Percentiles rank a stretch among this genome's conserved stretches.
These are phyloP conservation scores for Progne subis DNA, from an alignment of 2,113 vertebrate species.

Conservation along the genomic window DNA sequence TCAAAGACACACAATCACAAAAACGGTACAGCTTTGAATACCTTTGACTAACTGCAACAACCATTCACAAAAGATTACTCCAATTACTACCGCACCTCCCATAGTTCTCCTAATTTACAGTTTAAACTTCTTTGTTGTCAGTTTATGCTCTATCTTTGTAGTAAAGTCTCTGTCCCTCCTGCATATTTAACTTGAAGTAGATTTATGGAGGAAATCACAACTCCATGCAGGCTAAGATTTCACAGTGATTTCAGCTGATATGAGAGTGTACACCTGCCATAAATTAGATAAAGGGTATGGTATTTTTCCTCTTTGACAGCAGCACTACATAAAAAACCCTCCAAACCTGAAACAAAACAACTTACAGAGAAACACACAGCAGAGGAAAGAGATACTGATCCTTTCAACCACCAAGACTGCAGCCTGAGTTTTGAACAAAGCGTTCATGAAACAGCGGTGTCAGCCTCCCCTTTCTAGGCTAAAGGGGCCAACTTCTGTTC, in stretches of 20 bases:
- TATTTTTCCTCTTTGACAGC: neutral
- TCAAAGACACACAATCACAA: neutral
- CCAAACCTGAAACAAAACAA: neutral
- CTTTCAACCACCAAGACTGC: neutral
- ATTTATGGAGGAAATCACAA: neutral
- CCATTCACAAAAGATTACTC: fast-evolving
- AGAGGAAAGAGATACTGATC: neutral
- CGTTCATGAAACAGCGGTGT: fast-evolving
- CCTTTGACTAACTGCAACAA: neutral
- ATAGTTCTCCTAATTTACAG: neutral
- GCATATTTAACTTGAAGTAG: neutral
- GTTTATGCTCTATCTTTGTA: neutral
- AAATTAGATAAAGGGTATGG: neutral
- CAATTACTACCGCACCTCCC: neutral
- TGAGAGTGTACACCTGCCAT: neutral
- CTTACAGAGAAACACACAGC: neutral
- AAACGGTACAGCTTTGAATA: neutral
- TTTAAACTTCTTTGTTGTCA: neutral
- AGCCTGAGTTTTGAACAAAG: neutral
- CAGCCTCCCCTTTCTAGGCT: neutral
- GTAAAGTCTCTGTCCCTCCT: neutral
- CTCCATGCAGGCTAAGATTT: neutral
- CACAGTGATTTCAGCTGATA: neutral
- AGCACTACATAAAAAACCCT: neutral
- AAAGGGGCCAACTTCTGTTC: neutral